A percentile compares a stretch with the other conserved stretches of the same genome.
These are phyloP conservation scores for Lepus oiostolus DNA, from an alignment of 2,797 vertebrate genomes.

Conservation along the genomic window DNA sequence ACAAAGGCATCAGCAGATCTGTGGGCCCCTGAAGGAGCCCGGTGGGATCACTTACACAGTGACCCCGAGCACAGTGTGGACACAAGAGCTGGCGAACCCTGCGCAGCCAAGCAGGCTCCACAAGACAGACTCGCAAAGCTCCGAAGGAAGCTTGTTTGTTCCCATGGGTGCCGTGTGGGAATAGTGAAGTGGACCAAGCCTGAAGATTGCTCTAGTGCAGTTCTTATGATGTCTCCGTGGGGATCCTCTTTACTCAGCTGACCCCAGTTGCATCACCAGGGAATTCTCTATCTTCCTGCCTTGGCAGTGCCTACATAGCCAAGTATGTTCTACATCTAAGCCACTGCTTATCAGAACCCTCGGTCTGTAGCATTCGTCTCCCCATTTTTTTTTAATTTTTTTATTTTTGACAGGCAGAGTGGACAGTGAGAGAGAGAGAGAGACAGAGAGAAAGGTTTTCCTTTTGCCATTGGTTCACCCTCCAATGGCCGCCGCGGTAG, in stretches of 20 bases:
- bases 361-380: not conserved
- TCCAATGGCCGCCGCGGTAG: too few relatives aligned
- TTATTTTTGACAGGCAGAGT: too few relatives aligned
- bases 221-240: not conserved
- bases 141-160: not conserved
- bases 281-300: not conserved
- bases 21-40: not conserved
- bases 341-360: not conserved
- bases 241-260: not conserved
- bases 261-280: not conserved
- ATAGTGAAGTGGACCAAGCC: not conserved
- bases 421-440: too few relatives aligned
- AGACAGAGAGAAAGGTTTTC: too few relatives aligned
- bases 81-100: not conserved
- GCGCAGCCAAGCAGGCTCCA: not conserved
- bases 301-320: slow-evolving; percentile 1
- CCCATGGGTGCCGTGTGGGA: not conserved
- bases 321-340: not conserved
- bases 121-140: not conserved
- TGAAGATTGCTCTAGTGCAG: not conserved
- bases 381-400: too few relatives aligned
- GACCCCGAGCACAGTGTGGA: not conserved
- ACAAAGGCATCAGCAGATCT: not conserved
- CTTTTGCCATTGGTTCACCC: too few relatives aligned
- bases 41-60: not conserved